These are phyloP conservation scores for Cyprichromis sp. DNA, from an alignment of 2,113 vertebrate genomes.

Conservation along the genomic window DNA sequence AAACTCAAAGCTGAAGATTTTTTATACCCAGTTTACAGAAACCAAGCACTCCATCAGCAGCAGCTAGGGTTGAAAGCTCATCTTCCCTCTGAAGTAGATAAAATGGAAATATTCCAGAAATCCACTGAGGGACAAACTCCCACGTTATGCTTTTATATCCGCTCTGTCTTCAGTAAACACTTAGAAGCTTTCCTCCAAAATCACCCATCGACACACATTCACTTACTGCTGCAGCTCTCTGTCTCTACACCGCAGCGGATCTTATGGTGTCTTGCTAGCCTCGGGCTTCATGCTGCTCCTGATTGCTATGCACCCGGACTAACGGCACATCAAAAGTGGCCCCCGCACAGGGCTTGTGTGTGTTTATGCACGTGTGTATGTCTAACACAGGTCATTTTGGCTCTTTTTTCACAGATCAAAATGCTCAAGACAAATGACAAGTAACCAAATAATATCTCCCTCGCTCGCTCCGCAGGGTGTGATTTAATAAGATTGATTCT, in stretches of 20 bases:
- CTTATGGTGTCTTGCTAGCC: constrained; percentile 30
- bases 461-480: constrained; percentile 3
- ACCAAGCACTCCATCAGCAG: constrained; percentile 30
- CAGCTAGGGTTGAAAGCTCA: constrained; percentile 34
- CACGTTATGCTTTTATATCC: constrained; percentile 47
- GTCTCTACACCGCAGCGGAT: background rate
- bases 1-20: background rate
- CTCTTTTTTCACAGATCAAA: constrained; percentile 24
- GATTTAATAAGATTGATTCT: constrained; percentile 37
- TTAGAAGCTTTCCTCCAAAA: constrained; percentile 42
- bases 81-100: constrained; percentile 41
- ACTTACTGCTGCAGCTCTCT: background rate
- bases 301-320: constrained; percentile 30
- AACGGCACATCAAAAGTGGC: constrained; percentile 40
- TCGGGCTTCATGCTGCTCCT: constrained; percentile 39
- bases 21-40: constrained; percentile 7
- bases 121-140: constrained; percentile 50
- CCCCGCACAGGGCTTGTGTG: background rate
- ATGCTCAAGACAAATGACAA: constrained; percentile 31
- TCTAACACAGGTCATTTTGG: constrained; percentile 9
- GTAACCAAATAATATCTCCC: background rate
- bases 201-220: constrained; percentile 36
- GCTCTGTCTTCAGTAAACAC: constrained; percentile 51
- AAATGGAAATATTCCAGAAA: constrained; percentile 46
- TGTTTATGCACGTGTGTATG: background rate